Percentiles rank a stretch among this genome's conserved stretches.
Conservation (phyloP, 2,113 vertebrate species). For the Syrrhaptes paradoxus region DNA sequence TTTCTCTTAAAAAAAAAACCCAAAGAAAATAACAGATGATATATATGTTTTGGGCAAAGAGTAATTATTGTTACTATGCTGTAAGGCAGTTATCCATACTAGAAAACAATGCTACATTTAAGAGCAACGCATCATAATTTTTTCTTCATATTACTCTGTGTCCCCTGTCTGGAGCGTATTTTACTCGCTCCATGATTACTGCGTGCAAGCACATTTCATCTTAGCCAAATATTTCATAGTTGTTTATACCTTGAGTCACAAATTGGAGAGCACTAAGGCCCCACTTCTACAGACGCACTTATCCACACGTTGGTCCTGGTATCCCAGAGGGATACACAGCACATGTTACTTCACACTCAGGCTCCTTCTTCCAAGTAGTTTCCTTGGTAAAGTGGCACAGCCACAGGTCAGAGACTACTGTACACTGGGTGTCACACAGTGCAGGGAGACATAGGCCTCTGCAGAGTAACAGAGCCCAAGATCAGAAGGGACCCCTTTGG, state of each 20-base stretch:
- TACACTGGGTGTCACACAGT: neutral
- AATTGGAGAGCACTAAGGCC: neutral
- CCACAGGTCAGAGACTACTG: neutral
- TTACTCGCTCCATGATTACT: neutral
- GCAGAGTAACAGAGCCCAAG: neutral
- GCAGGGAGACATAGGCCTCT: neutral
- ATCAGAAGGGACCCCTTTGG: neutral
- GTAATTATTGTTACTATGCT: neutral
- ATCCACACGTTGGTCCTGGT: neutral
- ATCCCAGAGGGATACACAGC: neutral
- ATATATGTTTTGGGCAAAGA: neutral
- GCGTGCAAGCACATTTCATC: neutral
- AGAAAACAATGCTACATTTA: neutral
- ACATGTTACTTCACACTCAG: fast-evolving
- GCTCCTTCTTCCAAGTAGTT: neutral
- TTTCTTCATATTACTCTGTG: neutral
- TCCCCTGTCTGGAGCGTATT: neutral
- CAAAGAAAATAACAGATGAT: neutral
- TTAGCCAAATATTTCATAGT: neutral
- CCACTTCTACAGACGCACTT: neutral
- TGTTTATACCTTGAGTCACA: neutral
- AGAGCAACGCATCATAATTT: fast-evolving
- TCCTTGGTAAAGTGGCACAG: neutral
- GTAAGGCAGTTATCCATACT: neutral
- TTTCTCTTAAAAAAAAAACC: neutral